Percentiles rank a stretch among this genome's conserved stretches.
phyloP scores from a whole-genome alignment of 1,140 invertebrate genomes.

The Chironomus striatipennis region DNA sequence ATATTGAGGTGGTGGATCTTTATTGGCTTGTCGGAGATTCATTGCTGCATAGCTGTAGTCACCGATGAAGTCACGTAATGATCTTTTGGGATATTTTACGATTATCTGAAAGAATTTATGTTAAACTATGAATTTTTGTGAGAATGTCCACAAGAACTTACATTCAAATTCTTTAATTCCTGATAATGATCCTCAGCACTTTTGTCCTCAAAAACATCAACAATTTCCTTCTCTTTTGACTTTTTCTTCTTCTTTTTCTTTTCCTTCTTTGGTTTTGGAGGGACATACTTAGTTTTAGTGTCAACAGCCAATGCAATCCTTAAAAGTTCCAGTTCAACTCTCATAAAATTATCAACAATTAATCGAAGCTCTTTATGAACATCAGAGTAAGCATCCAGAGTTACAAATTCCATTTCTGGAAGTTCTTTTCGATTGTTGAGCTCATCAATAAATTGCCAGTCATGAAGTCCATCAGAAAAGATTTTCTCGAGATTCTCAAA shows the following conservation, averaged over 20 bases:
- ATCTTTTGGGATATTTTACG: too few species aligned
- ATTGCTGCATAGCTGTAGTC: slow-evolving; percentile 59
- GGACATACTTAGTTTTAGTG: slow-evolving; percentile 34
- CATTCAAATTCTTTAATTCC: slow-evolving; percentile 63
- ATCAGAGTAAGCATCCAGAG: slow-evolving; percentile 43
- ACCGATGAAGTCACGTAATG: slow-evolving; percentile 50
- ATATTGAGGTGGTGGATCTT: slow-evolving; percentile 46
- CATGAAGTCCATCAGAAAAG: slow-evolving; percentile 32
- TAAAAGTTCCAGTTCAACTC: slow-evolving; percentile 44
- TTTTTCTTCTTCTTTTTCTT: slow-evolving; percentile 40
- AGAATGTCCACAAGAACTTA: slow-evolving; percentile 39
- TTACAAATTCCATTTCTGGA: slow-evolving; percentile 44
- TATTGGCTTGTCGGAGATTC: slow-evolving; percentile 39
- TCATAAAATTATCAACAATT: slow-evolving; percentile 49
- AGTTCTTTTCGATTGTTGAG: slow-evolving; percentile 40
- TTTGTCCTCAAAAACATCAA: slow-evolving; percentile 67
- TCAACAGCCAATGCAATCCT: slow-evolving; percentile 44
- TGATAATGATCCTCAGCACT: slow-evolving; percentile 66
- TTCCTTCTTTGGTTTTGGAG: slow-evolving; percentile 34
- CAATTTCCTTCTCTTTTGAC: slow-evolving; percentile 56
- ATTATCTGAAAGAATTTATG: too few species aligned
- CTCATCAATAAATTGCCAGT: slow-evolving; percentile 42
- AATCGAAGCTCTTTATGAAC: slow-evolving; percentile 46
- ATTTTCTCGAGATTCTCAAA: slow-evolving; percentile 37
- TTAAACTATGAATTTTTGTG: too few species aligned